Conservation (phyloP, 2,113 vertebrate genomes). For the Otus sunia region DNA sequence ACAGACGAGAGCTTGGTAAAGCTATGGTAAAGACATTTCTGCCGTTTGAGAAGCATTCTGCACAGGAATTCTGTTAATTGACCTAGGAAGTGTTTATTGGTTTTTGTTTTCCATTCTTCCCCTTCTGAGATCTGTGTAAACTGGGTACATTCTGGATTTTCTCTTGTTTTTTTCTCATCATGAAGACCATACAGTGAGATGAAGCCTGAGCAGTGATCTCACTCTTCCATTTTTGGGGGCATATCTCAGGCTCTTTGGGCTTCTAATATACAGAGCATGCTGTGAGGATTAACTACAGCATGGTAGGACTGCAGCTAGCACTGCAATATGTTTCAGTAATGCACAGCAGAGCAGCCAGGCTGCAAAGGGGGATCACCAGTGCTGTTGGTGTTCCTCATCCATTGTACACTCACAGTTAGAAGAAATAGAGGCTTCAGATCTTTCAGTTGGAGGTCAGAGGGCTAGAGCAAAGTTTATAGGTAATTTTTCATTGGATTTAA, state of each 20-base stretch:
- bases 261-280: background rate
- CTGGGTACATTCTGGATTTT: background rate
- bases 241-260: background rate
- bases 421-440: background rate
- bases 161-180: background rate
- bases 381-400: background rate
- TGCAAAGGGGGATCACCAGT: background rate
- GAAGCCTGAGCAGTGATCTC: background rate
- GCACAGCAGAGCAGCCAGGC: background rate
- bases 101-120: background rate
- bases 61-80: background rate
- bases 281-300: background rate
- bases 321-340: background rate
- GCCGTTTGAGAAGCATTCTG: background rate
- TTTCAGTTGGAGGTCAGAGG: background rate
- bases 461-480: background rate
- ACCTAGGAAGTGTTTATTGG: background rate
- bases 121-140: background rate
- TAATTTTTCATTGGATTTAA: background rate
- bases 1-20: background rate
- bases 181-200: background rate
- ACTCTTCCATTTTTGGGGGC: background rate
- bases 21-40: background rate
- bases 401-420: background rate
- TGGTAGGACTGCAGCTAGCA: background rate